Conservation (phyloP, 1,140 invertebrate species). For the Zaprionus kolodkinae region DNA sequence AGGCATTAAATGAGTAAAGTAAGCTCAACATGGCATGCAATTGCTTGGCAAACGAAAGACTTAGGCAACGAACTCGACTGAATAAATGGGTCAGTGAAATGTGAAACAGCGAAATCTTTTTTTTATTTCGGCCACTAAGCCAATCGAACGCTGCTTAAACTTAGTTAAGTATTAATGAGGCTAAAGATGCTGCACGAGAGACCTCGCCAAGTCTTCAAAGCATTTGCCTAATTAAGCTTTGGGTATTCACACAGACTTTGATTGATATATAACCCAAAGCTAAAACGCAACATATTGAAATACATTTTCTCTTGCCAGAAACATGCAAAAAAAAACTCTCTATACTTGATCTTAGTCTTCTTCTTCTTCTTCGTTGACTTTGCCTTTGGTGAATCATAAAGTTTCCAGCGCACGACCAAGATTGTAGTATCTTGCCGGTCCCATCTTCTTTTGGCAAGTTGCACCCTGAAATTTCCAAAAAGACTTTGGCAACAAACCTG, state of each 20-base stretch:
- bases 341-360: background rate
- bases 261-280: background rate
- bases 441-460: constrained; percentile 11
- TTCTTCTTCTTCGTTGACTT: background rate
- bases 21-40: constrained; percentile 36
- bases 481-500: constrained; percentile 60
- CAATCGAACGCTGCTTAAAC: constrained; percentile 8
- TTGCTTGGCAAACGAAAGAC: constrained; percentile 59
- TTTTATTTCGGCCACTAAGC: background rate
- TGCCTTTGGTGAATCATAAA: background rate
- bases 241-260: background rate
- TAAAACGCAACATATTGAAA: background rate
- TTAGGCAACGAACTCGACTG: constrained; percentile 57
- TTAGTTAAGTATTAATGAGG: background rate
- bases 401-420: background rate
- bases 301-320: background rate
- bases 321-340: constrained; percentile 1
- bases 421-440: background rate
- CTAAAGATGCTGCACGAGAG: background rate
- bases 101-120: background rate
- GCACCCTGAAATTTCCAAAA: constrained; percentile 26
- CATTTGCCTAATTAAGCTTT: background rate
- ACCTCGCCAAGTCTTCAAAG: background rate
- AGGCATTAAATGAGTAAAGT: constrained; percentile 56
- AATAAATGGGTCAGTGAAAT: background rate